Percentiles rank a stretch among this genome's conserved stretches.
These are phyloP conservation scores for Agrochola circellaris DNA, from an alignment of 2,888 invertebrate species.

Conservation along the genomic window DNA sequence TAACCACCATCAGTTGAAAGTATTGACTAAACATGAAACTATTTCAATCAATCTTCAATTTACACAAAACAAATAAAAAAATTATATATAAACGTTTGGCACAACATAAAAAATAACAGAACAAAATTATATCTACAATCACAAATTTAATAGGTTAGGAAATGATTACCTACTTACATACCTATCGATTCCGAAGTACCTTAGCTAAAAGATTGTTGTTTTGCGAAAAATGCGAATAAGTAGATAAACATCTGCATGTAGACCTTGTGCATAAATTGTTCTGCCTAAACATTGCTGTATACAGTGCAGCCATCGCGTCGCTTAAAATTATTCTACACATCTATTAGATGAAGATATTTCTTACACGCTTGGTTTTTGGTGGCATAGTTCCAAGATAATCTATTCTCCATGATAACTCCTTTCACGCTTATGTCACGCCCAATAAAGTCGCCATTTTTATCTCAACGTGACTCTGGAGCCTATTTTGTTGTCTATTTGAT, in stretches of 20 bases:
- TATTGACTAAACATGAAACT: no score
- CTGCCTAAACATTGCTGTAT: background rate
- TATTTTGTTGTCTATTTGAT: conserved; percentile 15
- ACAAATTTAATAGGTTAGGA: no score
- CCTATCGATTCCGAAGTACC: background rate
- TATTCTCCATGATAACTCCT: background rate
- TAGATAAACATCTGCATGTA: background rate
- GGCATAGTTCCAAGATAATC: conserved; percentile 15
- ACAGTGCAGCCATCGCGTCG: background rate
- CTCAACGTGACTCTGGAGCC: conserved; percentile 34
- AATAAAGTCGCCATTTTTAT: conserved; percentile 33
- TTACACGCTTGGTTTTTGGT: background rate
- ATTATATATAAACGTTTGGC: no score
- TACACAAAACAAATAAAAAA: no score
- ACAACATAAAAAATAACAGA: no score
- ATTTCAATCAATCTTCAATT: no score
- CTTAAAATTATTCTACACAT: background rate
- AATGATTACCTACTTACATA: no score
- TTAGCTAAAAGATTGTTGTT: background rate
- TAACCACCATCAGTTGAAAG: no score
- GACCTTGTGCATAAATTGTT: background rate
- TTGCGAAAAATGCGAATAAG: no score
- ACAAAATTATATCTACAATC: no score
- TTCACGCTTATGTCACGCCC: conserved; percentile 38
- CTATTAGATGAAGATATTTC: background rate